Percentiles rank a stretch among this genome's conserved stretches.
phyloP scores from a whole-genome alignment of 2,113 vertebrate genomes.

The Dasypus novemcinctus region DNA sequence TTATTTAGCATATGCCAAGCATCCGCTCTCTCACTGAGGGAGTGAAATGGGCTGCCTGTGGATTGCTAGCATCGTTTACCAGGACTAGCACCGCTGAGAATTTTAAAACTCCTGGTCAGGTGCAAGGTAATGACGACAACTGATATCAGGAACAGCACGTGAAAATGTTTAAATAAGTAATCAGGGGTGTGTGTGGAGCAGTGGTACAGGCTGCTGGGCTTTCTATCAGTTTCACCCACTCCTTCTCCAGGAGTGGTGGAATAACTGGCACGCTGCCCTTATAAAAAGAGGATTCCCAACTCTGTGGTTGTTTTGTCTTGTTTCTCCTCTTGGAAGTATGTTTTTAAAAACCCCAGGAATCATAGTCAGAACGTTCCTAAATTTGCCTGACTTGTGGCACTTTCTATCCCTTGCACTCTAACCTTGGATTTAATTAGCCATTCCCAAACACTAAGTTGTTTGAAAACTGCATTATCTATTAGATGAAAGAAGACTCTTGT shows the following conservation, averaged over 20 bases:
- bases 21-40: neutral
- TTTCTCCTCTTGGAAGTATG: conserved; percentile 5
- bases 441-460: neutral
- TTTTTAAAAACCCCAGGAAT: neutral
- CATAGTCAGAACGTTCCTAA: neutral
- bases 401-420: neutral
- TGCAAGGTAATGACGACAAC: neutral
- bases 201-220: conserved; percentile 4
- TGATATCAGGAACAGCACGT: conserved; percentile 8
- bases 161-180: neutral
- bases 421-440: neutral
- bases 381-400: neutral
- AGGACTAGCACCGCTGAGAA: neutral
- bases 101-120: conserved; percentile 4
- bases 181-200: neutral
- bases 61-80: neutral
- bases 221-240: neutral
- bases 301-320: conserved; percentile 27
- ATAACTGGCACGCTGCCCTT: conserved; percentile 42
- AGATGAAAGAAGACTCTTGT: conserved; percentile 20
- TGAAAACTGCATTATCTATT: neutral
- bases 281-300: neutral
- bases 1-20: neutral
- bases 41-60: neutral
- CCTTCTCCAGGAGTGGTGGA: neutral